Evolutionary conservation across 1,140 invertebrate genomes (phyloP), one percentile per base, ranked within the genome.

Genomic region (Platyscapa corneri): DNA sequence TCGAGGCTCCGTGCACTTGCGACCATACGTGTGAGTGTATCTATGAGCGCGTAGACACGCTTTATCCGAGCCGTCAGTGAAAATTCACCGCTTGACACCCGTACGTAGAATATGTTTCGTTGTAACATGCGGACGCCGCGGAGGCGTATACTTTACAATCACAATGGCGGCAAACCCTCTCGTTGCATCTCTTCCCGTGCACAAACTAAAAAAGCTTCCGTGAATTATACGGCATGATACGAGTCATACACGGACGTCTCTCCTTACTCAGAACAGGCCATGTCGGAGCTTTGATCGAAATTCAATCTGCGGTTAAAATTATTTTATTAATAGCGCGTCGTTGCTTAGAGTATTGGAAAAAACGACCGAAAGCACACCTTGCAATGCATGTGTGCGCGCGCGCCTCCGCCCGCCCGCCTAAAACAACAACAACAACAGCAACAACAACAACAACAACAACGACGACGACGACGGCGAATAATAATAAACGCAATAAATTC

Each of bases 71-170:
- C 70, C n/a, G 56, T 83, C 82, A 67, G 37, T 46, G 82, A 77
- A 77, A 83, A 83, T 77, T 83, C 82, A 67, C 64, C 49, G 74
- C 82, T 83, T 49, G 72, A 83, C 82, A 64, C 53, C 32, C 32
- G 32, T 37, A 34, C 76, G 76, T 32, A 76, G 74, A 76, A 20
- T 78, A 27, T 49, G 7, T 56, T 34, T 77, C 46, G 75, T 34
- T 77, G 39, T 77, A 18, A 56, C 39, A 18, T 49, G 12, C 60
- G 34, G 5, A 20, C n/a, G 53, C n/a, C 53, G 77, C 23, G 53
- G 78, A 80, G 56, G 78, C 78, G 78, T 65, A 67, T 30, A 67
- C 30, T 64, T 37, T 23, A 39, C 49, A 78, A 78, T 60, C 76
- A 78, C 76, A 78, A 78, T 78, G 34, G n/a, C 75, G 76, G 30